Evolutionary conservation across 2,888 invertebrate genomes (phyloP), one percentile per base, ranked within the genome.

Genomic region (Lathronympha strigana): DNA sequence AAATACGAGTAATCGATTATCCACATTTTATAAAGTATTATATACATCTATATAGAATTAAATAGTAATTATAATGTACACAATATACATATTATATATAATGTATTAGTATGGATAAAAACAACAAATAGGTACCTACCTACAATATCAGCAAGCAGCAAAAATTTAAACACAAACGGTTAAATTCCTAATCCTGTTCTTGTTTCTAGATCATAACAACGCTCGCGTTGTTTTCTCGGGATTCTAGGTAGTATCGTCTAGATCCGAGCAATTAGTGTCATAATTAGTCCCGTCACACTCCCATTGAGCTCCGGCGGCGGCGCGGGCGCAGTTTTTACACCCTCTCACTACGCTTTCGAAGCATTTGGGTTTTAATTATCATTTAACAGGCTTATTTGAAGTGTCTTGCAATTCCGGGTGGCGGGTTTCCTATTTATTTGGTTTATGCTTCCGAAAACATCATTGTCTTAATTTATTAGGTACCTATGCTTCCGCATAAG

Each of bases 231-330:
- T 58, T n/a, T 36, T 15, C 21, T 23, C n/a, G 23, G 23, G 11
- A 47, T 1, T 47, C 17, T 17, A 8, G 33, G 11, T 17, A 15
- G 5, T 38, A 17, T 40, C 4, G 38, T 50, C 33, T 54, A 61
- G 47, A 55, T 66, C 66, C 45, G 28, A 68, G 60, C 63, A 69
- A 71, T 57, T 72, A 67, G 68, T 70, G 67, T 62, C 61, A 66
- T 67, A 67, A 72, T 71, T 71, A 58, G 68, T 61, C 64, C 64
- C 74, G 81, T 83, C 82, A 82, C 83, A 84, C 74, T 80, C 83
- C 77, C 82, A 78, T 84, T 81, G 76, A 75, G 75, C 71, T 72
- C 72, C 67, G 68, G 66, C 63, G 25, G 25, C 23, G 17, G 28
- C 31, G 58, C 13, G 9, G 45, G 45, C 51, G 36, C 55, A 19